Evolutionary conservation across 2,888 invertebrate genomes (phyloP), one percentile per base, ranked within the genome.

Genomic region (Panopea generosa): DNA sequence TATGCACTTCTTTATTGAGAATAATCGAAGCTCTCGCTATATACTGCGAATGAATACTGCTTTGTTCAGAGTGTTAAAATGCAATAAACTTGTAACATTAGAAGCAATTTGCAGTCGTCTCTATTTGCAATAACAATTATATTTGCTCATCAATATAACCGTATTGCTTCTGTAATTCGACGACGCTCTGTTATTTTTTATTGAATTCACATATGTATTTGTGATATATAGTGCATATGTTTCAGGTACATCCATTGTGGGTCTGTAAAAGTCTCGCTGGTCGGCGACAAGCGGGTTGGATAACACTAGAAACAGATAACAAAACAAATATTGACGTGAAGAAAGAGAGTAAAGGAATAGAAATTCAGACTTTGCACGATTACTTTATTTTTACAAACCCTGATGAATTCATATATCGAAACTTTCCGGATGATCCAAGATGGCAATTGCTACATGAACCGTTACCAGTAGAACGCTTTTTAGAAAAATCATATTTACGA

Each of bases 371-470:
- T 0, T 70, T 70, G 29, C 77, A 81, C 38, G 76, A 76, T 22
- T 77, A 73, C 49, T 84, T 71, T 49, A 75, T 84, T 6, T 79
- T 84, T 40, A 77, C 75, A 1, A 71, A 84, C 7, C 83, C 83
- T 1, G 69, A 72, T 9, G 77, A 84, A 65, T 84, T 84, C 43
- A 53, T 79, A 14, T 74, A 78, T 53, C 59, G 66, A 26, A 78
- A 80, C 45, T 72, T 81, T 24, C 78, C 83, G 1, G 81, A 81
- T n/a, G 75, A 81, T 20, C 57, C 63, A 52, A 61, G 67, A 45
- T 84, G 83, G 83, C 83, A 84, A 49, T 53, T 84, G 11, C 16
- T 81, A 16, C 16, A 20, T 2, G 62, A 67, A 14, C 68, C 81
- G 4, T 65, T 81, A 40, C 53, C 76, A 14, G 33, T 61, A 9